Base-by-base conservation (phyloP, 2,113 vertebrate genomes). In the Indri indri region DNA sequence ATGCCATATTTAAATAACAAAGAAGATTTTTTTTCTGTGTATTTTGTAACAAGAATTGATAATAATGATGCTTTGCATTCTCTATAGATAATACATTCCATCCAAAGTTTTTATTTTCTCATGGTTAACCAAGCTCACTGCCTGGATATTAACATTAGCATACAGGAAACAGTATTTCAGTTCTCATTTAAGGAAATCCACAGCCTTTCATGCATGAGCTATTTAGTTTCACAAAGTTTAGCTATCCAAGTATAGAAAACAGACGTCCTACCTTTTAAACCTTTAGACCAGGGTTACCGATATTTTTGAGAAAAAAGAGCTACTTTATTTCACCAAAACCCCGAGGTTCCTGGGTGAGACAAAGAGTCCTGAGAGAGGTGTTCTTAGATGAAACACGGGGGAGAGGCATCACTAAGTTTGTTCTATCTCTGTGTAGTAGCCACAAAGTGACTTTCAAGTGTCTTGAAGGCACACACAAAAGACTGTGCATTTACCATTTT, bases 1-100 rank as follows among this genome's bases (percentile, higher is more conserved):
- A 63, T 61, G 59, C 79, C 65, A 40, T 66, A 97, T 97, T 97
- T 98, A 87, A 98, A 97, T 97, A 94, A 97, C 93, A 95, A 97
- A 96, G 90, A 91, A 86, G 74, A 25, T 47, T 95, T 97, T 70
- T 52, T 95, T 89, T 61, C 94, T 57, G 73, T 95, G 91, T 96
- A 91, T 91, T 95, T 96, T 96, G 68, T 95, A 95, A 94, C 59
- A 95, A 94, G 94, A 92, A 96, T 91, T 97, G 97, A 96, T 97
- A 95, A 97, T 96, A 95, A 98, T 57, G 88, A 94, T 65, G 93
- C n/a, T 86, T 61, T 85, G 73, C 83, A 90, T 96, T 90, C 0
- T 0, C 96, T 97, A 95, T 96, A 98, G 97, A 97, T 94, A 97
- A 95, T 92, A 45, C 65, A 57, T 50, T 89, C 76, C 52, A 83